phyloP scores from a whole-genome alignment of 2,797 vertebrate species.

The Melanotaenia nigrans region DNA sequence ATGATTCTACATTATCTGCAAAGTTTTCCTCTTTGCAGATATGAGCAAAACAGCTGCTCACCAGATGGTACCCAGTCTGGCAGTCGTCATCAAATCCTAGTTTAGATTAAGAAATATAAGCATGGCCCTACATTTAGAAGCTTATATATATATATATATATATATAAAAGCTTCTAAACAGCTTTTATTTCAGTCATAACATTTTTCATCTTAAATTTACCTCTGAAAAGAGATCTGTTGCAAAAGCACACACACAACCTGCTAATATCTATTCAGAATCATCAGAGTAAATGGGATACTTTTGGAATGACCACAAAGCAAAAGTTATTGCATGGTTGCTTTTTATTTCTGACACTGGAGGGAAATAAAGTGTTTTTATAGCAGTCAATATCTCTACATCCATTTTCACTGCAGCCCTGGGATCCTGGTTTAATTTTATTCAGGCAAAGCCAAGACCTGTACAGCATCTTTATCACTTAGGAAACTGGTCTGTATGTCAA shows the following conservation, averaged over 20 bases:
- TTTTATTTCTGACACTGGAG: background rate
- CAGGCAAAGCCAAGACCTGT: constrained; percentile 10
- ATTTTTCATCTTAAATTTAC: background rate
- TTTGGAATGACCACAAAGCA: background rate
- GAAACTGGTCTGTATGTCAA: constrained; percentile 37
- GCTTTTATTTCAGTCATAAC: background rate
- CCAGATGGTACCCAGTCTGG: constrained; percentile 1
- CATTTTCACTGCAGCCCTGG: background rate
- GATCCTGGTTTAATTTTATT: background rate
- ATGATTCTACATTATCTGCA: constrained; percentile 14
- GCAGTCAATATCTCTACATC: background rate
- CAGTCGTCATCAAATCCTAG: constrained; percentile 14
- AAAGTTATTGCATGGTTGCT: background rate
- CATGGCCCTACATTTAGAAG: background rate
- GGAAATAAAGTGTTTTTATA: background rate
- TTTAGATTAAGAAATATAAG: constrained; percentile 19
- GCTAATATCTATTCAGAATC: background rate
- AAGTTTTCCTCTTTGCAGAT: too few relatives aligned
- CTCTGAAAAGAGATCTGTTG: background rate
- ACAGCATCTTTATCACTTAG: constrained; percentile 33
- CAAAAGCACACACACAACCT: background rate
- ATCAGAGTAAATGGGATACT: background rate
- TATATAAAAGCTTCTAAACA: background rate
- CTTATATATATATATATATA: background rate
- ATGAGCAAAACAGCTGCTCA: constrained; percentile 6